Conservation (phyloP, 2,113 vertebrate species). For the Macrotis lagotis region DNA sequence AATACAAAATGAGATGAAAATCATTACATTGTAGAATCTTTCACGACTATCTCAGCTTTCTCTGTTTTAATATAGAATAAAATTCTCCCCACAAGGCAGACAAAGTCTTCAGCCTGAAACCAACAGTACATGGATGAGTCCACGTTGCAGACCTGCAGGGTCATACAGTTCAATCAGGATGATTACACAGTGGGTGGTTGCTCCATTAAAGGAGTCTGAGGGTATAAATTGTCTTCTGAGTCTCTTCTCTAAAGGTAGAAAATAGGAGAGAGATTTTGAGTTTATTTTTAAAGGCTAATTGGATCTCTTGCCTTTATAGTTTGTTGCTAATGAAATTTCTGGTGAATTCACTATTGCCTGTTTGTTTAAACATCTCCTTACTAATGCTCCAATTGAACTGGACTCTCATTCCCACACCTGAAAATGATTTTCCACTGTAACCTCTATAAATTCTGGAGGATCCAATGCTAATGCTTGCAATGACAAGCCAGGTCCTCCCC, state of each 20-base stretch:
- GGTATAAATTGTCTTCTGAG: not conserved
- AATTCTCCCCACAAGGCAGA: not conserved
- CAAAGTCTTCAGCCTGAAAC: not conserved
- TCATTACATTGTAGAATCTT: not conserved
- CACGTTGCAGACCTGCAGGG: not conserved
- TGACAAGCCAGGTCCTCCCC: not conserved
- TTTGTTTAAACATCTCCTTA: not conserved
- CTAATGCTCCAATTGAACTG: not conserved
- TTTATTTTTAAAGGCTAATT: not conserved
- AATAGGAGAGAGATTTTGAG: not conserved
- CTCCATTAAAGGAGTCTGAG: not conserved
- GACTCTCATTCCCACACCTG: not conserved
- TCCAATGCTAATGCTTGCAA: not conserved
- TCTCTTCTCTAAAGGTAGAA: not conserved
- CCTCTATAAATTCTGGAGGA: not conserved
- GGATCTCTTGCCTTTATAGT: not conserved
- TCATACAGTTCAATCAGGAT: not conserved
- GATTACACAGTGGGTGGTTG: not conserved
- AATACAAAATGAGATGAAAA: not conserved
- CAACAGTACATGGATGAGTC: not conserved
- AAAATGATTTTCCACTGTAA: not conserved
- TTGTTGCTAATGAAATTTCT: not conserved
- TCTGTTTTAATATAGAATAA: not conserved
- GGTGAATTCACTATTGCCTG: not conserved
- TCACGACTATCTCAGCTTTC: not conserved